Percentiles rank a stretch among this genome's conserved stretches.
phyloP scores from a whole-genome alignment of 2,113 vertebrate genomes.

The Perccottus glenii region DNA sequence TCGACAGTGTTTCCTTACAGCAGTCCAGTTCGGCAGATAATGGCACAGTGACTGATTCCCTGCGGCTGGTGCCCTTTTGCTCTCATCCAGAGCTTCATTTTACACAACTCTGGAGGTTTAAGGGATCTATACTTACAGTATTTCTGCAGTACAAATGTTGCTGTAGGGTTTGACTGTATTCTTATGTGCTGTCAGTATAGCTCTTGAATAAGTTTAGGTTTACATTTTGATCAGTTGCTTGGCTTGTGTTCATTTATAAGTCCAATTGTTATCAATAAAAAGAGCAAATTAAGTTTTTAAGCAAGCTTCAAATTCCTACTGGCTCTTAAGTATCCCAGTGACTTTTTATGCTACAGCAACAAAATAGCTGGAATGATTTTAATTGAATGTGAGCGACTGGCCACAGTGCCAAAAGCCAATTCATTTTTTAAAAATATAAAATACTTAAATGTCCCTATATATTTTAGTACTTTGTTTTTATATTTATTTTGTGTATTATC shows the following conservation, averaged over 20 bases:
- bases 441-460: neutral
- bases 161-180: neutral
- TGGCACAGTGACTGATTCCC: slow-evolving; percentile 5
- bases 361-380: too few relatives aligned
- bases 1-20: neutral
- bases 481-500: neutral
- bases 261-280: neutral
- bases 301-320: too few relatives aligned
- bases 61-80: slow-evolving; percentile 19
- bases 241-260: neutral
- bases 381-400: too few relatives aligned
- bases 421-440: neutral
- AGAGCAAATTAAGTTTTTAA: too few relatives aligned
- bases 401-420: neutral
- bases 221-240: neutral
- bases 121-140: too few relatives aligned
- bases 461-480: neutral
- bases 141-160: neutral
- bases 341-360: too few relatives aligned
- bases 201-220: neutral
- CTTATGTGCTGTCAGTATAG: too few relatives aligned
- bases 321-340: too few relatives aligned
- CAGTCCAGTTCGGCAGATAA: slow-evolving; percentile 9
- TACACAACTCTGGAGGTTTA: neutral
- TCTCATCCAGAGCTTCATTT: slow-evolving; percentile 23